Evolutionary conservation across 2,113 vertebrate species (phyloP).

Genomic region (Centropristis striata): DNA sequence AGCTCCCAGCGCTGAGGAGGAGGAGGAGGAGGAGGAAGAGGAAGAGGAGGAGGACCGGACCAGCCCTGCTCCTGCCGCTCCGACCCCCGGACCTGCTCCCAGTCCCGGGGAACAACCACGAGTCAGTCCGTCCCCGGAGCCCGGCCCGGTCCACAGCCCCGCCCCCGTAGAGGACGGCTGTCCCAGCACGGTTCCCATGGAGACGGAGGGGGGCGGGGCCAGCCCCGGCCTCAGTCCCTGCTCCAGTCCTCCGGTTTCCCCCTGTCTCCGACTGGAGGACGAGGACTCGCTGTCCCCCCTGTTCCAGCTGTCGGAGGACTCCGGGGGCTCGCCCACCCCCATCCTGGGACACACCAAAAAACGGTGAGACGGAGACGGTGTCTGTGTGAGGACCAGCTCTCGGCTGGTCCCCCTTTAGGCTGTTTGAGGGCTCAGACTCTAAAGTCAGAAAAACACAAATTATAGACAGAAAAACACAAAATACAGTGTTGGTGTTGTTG

Average conservation of each 20-base stretch:
- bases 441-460: no score
- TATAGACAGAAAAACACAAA: no score
- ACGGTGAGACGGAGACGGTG: constrained; percentile 83
- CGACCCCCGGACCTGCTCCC: neutral
- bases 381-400: no score
- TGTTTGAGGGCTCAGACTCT: no score
- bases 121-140: neutral
- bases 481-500: no score
- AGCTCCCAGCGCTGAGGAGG: neutral
- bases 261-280: constrained; percentile 67
- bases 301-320: constrained; percentile 90
- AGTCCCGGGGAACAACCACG: constrained; percentile 9
- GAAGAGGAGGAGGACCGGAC: constrained; percentile 12
- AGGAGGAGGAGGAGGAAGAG: neutral
- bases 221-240: constrained; percentile 27
- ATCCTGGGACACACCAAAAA: constrained; percentile 90
- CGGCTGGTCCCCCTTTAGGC: no score
- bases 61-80: neutral
- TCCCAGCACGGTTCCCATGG: constrained; percentile 16
- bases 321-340: constrained; percentile 86
- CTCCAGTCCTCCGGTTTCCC: constrained; percentile 65
- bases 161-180: constrained; percentile 63
- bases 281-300: constrained; percentile 84
- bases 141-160: constrained; percentile 77
- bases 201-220: constrained; percentile 23